Evolutionary conservation across 1,140 invertebrate species (phyloP).

Genomic region (Littorina saxatilis): DNA sequence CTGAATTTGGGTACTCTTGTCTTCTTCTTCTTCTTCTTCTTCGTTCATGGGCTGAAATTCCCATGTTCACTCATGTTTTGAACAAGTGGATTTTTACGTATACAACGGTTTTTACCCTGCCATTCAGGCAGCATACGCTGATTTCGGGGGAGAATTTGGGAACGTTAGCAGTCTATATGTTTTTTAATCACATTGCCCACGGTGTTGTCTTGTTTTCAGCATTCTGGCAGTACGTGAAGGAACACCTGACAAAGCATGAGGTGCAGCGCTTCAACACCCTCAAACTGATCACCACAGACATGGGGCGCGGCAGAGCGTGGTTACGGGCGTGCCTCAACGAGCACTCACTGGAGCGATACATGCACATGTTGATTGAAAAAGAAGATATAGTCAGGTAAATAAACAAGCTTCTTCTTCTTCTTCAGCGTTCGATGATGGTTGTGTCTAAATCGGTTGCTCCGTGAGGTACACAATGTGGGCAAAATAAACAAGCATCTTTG

Average conservation of each 20-base stretch:
- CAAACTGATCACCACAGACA: slow-evolving; percentile 87
- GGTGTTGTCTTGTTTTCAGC: slow-evolving; percentile 56
- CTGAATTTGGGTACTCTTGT: neutral
- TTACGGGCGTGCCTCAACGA: slow-evolving; percentile 91
- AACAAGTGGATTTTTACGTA: too few relatives aligned
- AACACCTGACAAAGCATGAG: slow-evolving; percentile 89
- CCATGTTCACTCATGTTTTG: too few relatives aligned
- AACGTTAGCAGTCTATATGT: neutral
- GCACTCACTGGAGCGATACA: slow-evolving; percentile 88
- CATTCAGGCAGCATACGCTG: too few relatives aligned
- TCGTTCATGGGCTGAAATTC: too few relatives aligned
- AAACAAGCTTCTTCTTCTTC: too few relatives aligned
- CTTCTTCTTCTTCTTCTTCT: too few relatives aligned
- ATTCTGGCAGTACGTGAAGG: slow-evolving; percentile 76
- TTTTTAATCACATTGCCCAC: slow-evolving; percentile 18
- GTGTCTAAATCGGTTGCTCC: too few relatives aligned
- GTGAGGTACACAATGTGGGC: too few relatives aligned
- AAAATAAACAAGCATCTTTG: too few relatives aligned
- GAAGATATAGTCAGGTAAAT: slow-evolving; percentile 77
- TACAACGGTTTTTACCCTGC: too few relatives aligned
- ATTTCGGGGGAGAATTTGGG: neutral
- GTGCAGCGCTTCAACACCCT: slow-evolving; percentile 89
- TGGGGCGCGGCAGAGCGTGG: slow-evolving; percentile 89
- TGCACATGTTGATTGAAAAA: slow-evolving; percentile 86
- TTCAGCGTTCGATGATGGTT: too few relatives aligned